Conservation (phyloP, 2,888 invertebrate genomes). For the Cataglyphis altisquamis region DNA sequence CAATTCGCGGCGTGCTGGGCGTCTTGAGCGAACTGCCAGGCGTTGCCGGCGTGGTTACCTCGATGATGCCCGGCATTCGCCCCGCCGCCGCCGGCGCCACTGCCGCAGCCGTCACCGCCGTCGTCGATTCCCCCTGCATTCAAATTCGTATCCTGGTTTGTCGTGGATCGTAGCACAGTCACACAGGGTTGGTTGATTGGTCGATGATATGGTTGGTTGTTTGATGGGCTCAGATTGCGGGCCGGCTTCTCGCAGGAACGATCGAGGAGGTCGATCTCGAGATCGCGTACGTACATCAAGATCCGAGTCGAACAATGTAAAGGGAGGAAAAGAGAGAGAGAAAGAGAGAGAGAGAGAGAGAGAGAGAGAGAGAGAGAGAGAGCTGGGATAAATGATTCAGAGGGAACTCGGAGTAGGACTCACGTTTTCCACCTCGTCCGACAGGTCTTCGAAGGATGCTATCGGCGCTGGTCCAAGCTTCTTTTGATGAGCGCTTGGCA, state of each 20-base stretch:
- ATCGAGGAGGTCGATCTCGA: slow-evolving; percentile 52
- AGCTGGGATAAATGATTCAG: slow-evolving; percentile 54
- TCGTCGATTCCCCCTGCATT: slow-evolving; percentile 83
- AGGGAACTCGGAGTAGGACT: slow-evolving; percentile 76
- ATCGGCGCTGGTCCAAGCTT: slow-evolving; percentile 97
- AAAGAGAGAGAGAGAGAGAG: too few relatives aligned
- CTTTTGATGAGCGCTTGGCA: slow-evolving; percentile 88
- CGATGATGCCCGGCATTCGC: slow-evolving; percentile 86
- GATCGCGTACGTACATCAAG: slow-evolving; percentile 52
- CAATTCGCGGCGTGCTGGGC: slow-evolving; percentile 94
- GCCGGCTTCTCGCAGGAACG: slow-evolving; percentile 50
- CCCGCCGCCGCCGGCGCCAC: slow-evolving; percentile 55
- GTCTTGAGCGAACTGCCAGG: slow-evolving; percentile 87
- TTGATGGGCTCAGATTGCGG: slow-evolving; percentile 62
- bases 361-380: slow-evolving; percentile 30
- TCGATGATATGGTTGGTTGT: slow-evolving; percentile 53
- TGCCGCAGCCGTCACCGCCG: slow-evolving; percentile 68
- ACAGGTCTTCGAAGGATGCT: slow-evolving; percentile 97
- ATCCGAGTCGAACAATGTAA: slow-evolving; percentile 30
- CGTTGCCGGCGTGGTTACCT: slow-evolving; percentile 84
- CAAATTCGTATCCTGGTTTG: slow-evolving; percentile 77
- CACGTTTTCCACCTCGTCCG: slow-evolving; percentile 91
- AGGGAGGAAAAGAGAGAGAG: slow-evolving; percentile 27
- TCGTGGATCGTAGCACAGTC: slow-evolving; percentile 66
- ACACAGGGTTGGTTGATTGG: slow-evolving; percentile 62